Evolutionary conservation across 2,797 vertebrate species (phyloP), one percentile per base, ranked within the genome.

Genomic region (Natrix natrix): DNA sequence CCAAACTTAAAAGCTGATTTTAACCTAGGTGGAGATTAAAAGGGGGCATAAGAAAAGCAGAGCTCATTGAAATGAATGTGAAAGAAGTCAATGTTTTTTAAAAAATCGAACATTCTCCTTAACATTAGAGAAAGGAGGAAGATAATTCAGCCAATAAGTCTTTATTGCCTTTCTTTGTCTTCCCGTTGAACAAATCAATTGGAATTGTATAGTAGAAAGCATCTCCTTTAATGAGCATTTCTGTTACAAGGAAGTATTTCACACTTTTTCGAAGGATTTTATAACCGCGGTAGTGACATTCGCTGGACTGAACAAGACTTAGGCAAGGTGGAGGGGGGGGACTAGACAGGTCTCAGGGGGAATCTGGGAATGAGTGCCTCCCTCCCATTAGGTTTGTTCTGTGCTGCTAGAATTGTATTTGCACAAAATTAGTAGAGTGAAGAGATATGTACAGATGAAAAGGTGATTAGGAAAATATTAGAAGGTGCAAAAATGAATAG

Each of bases 1-100:
- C 91, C 66, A 52, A 95, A 94, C 89, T 95, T 96, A 95, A 95
- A 96, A 96, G 93, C 94, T 94, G 95, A 95, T 96, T 96, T 95
- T 95, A 94, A 94, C 91, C 91, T 94, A 92, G 92, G 88, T 87
- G 95, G 93, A 93, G 94, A 96, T 90, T 92, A 55, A 93, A 48
- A 95, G 89, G 22, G 94, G 55, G 94, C 94, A 95, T 94, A 93
- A 94, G 95, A 61, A 66, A 92, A 89, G 69, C 37, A 86, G 93
- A 94, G 94, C 93, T 93, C 93, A 74, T 96, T 96, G 94, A 95
- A 96, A 94, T 88, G 89, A 89, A 92, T 95, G 89, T 1, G 3
- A 22, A 91, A 92, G 91, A 94, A 95, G 74, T 11, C 89, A 6
- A 28, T 69, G 86, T 94, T 13, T 63, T 60, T 26, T 66, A 88